These are phyloP conservation scores for Heterodera carotae DNA, from an alignment of 1,140 invertebrate genomes.

Conservation along the genomic window DNA sequence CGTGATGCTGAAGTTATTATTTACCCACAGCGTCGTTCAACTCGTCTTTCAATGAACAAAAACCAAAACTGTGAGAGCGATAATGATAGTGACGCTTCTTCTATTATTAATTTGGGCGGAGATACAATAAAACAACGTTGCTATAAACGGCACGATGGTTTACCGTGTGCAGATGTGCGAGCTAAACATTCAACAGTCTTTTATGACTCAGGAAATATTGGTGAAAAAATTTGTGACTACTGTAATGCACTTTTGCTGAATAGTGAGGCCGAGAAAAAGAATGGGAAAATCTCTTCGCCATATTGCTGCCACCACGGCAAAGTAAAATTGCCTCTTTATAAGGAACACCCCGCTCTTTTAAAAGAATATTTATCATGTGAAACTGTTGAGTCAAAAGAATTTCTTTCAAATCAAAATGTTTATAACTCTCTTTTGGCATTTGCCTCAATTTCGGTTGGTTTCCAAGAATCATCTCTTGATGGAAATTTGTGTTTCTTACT, in stretches of 20 bases:
- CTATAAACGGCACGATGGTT: too few relatives aligned
- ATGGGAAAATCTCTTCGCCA: not conserved
- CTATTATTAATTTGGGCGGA: too few relatives aligned
- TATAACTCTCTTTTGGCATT: slow-evolving; percentile 11
- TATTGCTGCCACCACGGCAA: not conserved
- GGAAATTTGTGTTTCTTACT: slow-evolving; percentile 2
- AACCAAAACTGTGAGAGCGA: not conserved
- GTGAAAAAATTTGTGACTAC: not conserved
- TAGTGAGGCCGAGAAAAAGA: not conserved
- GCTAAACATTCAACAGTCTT: not conserved
- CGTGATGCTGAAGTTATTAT: too few relatives aligned
- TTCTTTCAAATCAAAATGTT: not conserved
- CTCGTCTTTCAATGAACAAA: too few relatives aligned
- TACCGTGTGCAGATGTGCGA: not conserved
- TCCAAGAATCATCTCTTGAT: not conserved
- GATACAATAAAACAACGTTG: too few relatives aligned
- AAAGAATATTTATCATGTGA: not conserved
- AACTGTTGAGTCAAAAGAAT: not conserved
- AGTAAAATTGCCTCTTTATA: not conserved
- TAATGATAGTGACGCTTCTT: too few relatives aligned
- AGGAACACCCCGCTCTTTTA: not conserved
- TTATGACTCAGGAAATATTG: slow-evolving; percentile 20
- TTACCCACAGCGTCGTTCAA: too few relatives aligned
- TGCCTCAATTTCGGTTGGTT: slow-evolving; percentile 8
- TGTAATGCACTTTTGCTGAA: not conserved